phyloP scores from a whole-genome alignment of 1,140 invertebrate species.

The Solenopsis fugax region DNA sequence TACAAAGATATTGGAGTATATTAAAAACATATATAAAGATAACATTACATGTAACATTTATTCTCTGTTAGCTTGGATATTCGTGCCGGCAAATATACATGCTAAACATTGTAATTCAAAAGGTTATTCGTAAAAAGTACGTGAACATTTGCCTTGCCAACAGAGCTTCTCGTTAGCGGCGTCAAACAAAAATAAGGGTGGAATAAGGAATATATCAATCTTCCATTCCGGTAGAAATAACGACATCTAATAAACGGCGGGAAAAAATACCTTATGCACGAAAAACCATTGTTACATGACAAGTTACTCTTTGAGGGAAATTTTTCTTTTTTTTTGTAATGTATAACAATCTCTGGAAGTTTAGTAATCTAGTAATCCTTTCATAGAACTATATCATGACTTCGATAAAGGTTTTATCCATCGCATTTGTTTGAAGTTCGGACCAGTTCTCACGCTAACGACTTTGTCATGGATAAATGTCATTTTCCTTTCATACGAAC shows the following conservation, averaged over 20 bases:
- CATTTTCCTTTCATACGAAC: background rate
- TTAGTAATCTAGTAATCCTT: background rate
- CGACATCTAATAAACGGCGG: background rate
- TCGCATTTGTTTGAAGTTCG: background rate
- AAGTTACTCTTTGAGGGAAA: too few relatives aligned
- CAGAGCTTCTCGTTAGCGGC: background rate
- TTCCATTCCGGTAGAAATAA: background rate
- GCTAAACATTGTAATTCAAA: background rate
- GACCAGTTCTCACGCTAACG: background rate
- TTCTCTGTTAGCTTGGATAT: background rate
- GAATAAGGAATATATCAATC: background rate
- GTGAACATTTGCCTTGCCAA: background rate
- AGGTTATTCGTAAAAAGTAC: background rate
- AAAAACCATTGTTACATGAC: background rate
- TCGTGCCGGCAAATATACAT: background rate
- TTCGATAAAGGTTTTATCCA: background rate
- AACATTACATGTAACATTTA: background rate
- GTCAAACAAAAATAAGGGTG: background rate
- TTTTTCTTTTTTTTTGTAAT: background rate
- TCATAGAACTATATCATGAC: background rate
- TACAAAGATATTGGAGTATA: background rate
- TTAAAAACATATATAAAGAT: background rate
- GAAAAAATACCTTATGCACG: background rate
- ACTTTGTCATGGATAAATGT: constrained; percentile 28
- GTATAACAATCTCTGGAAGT: background rate